Evolutionary conservation across 2,797 vertebrate genomes (phyloP).

Genomic region (Oreortyx pictus): DNA sequence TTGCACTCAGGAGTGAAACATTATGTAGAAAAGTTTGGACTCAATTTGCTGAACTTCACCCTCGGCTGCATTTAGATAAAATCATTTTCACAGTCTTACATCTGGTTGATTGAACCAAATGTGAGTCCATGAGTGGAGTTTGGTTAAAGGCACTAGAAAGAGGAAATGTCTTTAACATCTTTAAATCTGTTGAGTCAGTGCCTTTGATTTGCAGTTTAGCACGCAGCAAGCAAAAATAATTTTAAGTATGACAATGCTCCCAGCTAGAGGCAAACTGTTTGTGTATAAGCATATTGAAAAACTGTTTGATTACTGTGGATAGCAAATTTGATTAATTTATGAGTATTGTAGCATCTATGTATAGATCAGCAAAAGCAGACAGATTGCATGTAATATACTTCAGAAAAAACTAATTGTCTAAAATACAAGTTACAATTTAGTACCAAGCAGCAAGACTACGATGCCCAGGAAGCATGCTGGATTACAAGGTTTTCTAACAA

Average conservation of each 20-base stretch:
- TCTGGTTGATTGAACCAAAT: neutral
- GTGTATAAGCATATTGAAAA: neutral
- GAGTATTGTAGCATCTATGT: neutral
- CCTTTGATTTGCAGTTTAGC: neutral
- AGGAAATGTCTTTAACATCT: neutral
- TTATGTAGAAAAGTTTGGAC: neutral
- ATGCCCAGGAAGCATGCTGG: neutral
- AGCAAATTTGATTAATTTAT: neutral
- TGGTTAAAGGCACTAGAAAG: neutral
- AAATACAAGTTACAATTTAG: neutral
- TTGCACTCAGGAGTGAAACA: neutral
- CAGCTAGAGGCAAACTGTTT: neutral
- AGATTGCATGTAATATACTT: neutral
- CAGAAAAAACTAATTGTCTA: neutral
- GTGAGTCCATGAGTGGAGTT: fast-evolving
- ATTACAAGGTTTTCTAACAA: neutral
- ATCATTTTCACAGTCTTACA: neutral
- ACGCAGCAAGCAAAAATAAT: neutral
- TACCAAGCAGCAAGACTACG: neutral
- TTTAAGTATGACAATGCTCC: neutral
- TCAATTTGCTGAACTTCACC: neutral
- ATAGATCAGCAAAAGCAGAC: neutral
- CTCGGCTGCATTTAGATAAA: neutral
- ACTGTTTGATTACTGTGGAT: neutral
- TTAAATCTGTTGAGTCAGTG: neutral